These are phyloP conservation scores for Axis porcinus DNA, from an alignment of 2,113 vertebrate species.

Conservation along the genomic window DNA sequence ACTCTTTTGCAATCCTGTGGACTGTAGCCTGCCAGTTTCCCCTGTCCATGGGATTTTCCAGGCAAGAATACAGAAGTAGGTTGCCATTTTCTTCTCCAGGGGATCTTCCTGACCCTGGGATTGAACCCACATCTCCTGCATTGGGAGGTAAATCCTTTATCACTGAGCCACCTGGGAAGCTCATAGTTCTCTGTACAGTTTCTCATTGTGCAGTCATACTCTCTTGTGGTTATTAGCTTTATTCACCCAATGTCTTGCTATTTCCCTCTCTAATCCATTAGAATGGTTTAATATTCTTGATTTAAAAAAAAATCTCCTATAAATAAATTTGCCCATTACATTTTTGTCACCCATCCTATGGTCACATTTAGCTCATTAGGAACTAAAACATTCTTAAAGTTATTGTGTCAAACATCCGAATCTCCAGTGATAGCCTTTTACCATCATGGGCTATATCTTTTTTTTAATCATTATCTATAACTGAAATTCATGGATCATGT, in stretches of 20 bases:
- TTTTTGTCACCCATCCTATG: background rate
- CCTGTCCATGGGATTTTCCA: background rate
- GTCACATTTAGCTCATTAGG: background rate
- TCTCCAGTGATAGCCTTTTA: background rate
- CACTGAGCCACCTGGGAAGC: background rate
- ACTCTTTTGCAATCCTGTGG: background rate
- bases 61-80: background rate
- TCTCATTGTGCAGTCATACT: background rate
- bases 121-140: rapidly evolving
- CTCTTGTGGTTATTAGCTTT: background rate
- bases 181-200: background rate
- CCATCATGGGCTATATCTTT: background rate
- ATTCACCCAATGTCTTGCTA: background rate
- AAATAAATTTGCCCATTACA: background rate
- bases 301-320: background rate
- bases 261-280: background rate
- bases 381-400: background rate
- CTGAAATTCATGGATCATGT: background rate
- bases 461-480: background rate
- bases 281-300: background rate
- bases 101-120: background rate
- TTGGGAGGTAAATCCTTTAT: background rate
- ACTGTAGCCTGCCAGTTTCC: background rate
- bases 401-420: background rate
- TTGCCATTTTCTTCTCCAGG: background rate